Evolutionary conservation across 2,113 vertebrate genomes (phyloP).

Genomic region (Eulemur macaco): DNA sequence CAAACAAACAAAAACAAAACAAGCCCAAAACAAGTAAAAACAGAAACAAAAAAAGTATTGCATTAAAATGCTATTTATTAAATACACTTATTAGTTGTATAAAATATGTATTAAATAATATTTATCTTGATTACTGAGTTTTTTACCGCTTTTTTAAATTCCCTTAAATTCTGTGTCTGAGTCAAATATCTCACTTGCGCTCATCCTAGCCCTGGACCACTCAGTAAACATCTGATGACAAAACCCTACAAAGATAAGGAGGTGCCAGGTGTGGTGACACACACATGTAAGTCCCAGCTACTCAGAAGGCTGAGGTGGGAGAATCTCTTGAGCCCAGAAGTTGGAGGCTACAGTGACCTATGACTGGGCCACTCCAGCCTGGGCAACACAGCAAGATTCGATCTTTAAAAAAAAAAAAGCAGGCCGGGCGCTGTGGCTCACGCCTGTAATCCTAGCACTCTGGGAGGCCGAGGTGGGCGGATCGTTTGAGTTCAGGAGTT

Average conservation of each 20-base stretch:
- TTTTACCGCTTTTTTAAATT: not conserved
- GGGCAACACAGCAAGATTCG: too few relatives aligned
- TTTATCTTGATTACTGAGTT: not conserved
- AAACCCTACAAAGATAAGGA: not conserved
- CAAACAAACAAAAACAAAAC: too few relatives aligned
- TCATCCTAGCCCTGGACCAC: not conserved
- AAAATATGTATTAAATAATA: constrained; percentile 20
- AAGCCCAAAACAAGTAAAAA: too few relatives aligned
- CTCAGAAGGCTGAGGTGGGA: not conserved
- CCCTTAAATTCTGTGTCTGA: not conserved
- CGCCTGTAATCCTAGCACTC: too few relatives aligned
- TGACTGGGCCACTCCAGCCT: too few relatives aligned
- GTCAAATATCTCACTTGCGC: not conserved
- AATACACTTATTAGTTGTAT: not conserved
- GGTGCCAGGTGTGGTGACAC: not conserved
- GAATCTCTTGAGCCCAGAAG: too few relatives aligned
- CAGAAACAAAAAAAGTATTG: not conserved
- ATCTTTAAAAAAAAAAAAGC: too few relatives aligned
- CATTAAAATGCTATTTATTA: not conserved
- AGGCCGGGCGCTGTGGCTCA: too few relatives aligned
- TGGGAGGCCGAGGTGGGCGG: too few relatives aligned
- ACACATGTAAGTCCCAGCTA: not conserved
- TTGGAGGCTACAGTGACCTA: too few relatives aligned
- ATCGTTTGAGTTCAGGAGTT: too few relatives aligned
- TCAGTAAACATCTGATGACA: not conserved